Conservation (phyloP, 2,113 vertebrate species). For the Ptilonorhynchus violaceus region DNA sequence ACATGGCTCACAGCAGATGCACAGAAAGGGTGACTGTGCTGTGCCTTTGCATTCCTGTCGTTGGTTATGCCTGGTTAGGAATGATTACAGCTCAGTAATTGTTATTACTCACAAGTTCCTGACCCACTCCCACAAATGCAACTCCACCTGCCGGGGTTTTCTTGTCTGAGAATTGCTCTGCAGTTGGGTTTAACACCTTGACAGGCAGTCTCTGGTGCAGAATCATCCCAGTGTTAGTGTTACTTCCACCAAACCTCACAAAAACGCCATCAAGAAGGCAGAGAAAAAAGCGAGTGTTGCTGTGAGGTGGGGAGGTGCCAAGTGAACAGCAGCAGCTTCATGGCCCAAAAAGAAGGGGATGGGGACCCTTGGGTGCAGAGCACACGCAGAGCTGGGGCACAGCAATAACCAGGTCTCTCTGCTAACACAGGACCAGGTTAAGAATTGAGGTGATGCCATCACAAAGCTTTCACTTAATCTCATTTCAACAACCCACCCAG, state of each 20-base stretch:
- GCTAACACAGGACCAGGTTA: background rate
- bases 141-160: background rate
- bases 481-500: background rate
- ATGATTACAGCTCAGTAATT: background rate
- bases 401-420: background rate
- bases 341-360: background rate
- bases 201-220: background rate
- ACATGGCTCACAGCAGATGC: background rate
- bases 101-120: background rate
- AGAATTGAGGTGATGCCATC: background rate
- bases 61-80: background rate
- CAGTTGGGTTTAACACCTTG: background rate
- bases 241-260: background rate
- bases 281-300: background rate
- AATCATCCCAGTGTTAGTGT: background rate
- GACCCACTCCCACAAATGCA: background rate
- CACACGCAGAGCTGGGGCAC: background rate
- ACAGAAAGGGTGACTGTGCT: background rate
- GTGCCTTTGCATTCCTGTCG: background rate
- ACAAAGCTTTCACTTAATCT: background rate
- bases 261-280: background rate
- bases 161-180: background rate
- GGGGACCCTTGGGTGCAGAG: background rate
- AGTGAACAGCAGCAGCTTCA: background rate
- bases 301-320: background rate